Conservation (phyloP, 1,140 invertebrate species). For the Elysia chlorotica region DNA sequence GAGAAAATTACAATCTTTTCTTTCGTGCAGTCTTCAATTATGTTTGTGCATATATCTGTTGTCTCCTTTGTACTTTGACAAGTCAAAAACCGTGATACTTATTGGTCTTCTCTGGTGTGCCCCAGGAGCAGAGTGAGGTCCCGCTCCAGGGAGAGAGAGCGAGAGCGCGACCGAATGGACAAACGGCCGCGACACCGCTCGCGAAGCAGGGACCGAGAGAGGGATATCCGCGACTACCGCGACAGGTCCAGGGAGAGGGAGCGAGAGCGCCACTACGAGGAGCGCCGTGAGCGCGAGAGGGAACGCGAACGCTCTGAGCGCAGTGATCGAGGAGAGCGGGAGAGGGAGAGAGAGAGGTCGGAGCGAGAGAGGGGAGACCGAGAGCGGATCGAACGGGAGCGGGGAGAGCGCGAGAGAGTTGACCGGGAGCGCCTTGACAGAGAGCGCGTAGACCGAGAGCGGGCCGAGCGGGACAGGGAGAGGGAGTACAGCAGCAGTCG, state of each 20-base stretch:
- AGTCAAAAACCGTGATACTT: conserved; percentile 1
- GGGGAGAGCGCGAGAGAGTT: conserved; percentile 49
- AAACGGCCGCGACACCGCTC: conserved; percentile 63
- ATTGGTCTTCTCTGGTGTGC: conserved; percentile 15
- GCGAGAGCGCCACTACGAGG: conserved; percentile 55
- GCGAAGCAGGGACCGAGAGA: conserved; percentile 46
- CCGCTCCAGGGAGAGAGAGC: conserved; percentile 75
- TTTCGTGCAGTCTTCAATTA: no score
- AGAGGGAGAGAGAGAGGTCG: conserved; percentile 53
- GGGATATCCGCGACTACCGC: conserved; percentile 61
- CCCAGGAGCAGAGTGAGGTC: conserved; percentile 62
- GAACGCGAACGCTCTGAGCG: conserved; percentile 66
- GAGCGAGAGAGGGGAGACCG: conserved; percentile 46
- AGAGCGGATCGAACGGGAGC: conserved; percentile 37
- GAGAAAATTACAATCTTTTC: no score
- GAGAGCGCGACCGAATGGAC: conserved; percentile 65
- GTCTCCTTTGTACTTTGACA: conserved; percentile 2
- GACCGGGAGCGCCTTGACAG: conserved; percentile 52
- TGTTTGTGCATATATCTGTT: not conserved
- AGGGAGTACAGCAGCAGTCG: conserved; percentile 41
- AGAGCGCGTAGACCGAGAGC: conserved; percentile 36
- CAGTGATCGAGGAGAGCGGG: conserved; percentile 59
- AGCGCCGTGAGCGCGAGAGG: conserved; percentile 70
- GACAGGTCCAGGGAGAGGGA: conserved; percentile 50
- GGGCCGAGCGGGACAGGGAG: no score